Conservation (phyloP, 2,113 vertebrate species). For the Sminthopsis crassicaudata region DNA sequence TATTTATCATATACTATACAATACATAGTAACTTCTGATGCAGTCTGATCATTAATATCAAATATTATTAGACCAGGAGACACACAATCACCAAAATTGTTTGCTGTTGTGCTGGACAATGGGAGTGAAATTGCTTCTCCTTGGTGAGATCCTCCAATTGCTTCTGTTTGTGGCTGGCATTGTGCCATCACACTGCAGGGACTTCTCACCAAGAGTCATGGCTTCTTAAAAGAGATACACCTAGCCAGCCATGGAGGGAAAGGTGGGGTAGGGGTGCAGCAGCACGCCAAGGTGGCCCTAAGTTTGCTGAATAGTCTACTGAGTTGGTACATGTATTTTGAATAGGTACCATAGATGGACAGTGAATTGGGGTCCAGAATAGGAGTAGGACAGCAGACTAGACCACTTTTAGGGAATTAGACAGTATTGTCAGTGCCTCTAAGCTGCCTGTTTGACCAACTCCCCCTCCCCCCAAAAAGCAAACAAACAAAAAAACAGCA, state of each 20-base stretch:
- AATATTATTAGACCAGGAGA: not conserved
- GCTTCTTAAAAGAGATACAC: not conserved
- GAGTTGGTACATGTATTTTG: not conserved
- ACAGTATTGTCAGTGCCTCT: not conserved
- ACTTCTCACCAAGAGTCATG: not conserved
- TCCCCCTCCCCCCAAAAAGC: not conserved
- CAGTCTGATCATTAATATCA: not conserved
- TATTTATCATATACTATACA: too few relatives aligned
- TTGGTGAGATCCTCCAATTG: not conserved
- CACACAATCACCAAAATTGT: not conserved
- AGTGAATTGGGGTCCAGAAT: not conserved
- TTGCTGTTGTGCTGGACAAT: not conserved
- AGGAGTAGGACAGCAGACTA: not conserved
- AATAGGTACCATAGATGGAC: not conserved
- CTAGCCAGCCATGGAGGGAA: not conserved
- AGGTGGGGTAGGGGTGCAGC: not conserved
- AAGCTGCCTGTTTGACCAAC: not conserved
- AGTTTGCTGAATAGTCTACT: not conserved
- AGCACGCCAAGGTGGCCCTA: too few relatives aligned
- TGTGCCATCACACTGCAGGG: not conserved
- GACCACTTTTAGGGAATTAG: not conserved
- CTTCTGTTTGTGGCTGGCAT: not conserved
- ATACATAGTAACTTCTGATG: not conserved
- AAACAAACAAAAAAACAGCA: not conserved
- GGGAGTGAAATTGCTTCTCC: not conserved